Conservation (phyloP, 2,888 invertebrate genomes). For the Eristalis intricaria region DNA sequence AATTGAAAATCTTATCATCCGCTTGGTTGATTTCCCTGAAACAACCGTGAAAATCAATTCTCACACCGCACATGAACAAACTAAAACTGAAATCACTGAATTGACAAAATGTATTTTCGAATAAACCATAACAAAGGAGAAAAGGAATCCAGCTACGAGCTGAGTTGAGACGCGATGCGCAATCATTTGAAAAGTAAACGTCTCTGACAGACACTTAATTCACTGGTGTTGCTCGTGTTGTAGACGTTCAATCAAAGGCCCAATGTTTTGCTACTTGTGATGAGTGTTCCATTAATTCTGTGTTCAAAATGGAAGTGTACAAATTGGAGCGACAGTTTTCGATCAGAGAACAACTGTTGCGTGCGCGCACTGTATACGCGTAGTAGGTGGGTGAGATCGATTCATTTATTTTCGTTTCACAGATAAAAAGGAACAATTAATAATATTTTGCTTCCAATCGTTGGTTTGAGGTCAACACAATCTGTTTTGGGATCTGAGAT, state of each 20-base stretch:
- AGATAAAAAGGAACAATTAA: slow-evolving; percentile 67
- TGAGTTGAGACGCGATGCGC: neutral
- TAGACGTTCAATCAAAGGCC: slow-evolving; percentile 60
- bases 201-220: slow-evolving; percentile 67
- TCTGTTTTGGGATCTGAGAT: slow-evolving; percentile 11
- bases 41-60: slow-evolving; percentile 61
- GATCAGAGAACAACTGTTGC: slow-evolving; percentile 69
- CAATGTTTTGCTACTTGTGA: slow-evolving; percentile 62
- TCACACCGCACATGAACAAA: slow-evolving; percentile 20
- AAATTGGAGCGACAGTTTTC: slow-evolving; percentile 68
- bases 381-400: slow-evolving; percentile 63
- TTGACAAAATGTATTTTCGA: slow-evolving; percentile 53
- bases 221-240: slow-evolving; percentile 54
- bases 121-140: slow-evolving; percentile 20
- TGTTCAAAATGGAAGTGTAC: slow-evolving; percentile 61
- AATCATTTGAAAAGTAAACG: slow-evolving; percentile 18
- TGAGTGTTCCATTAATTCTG: slow-evolving; percentile 70
- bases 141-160: neutral
- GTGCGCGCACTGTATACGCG: slow-evolving; percentile 10
- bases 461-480: slow-evolving; percentile 32
- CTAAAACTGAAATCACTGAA: slow-evolving; percentile 47
- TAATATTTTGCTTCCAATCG: slow-evolving; percentile 36
- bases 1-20: slow-evolving; percentile 68
- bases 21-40: slow-evolving; percentile 54
- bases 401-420: slow-evolving; percentile 55